Base-by-base conservation (phyloP, 2,888 invertebrate genomes). In the Meta bourneti region DNA sequence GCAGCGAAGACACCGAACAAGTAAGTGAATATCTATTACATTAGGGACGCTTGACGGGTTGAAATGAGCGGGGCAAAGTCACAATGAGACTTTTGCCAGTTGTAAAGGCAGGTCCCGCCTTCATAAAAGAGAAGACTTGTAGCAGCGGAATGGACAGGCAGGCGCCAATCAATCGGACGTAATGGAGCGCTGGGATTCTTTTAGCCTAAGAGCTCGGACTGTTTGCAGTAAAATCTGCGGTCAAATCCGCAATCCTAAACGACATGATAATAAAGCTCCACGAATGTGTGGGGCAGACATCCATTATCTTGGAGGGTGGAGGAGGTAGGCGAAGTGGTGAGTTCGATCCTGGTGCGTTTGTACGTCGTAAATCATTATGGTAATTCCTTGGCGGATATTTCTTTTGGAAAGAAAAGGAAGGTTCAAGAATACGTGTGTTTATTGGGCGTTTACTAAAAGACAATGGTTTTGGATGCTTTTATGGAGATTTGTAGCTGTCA, bases 131-230 rank as follows among this genome's bases (percentile, higher is more conserved):
- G 75, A 19, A n/a, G 34, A 19, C 51, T 16, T 78, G 13, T 51
- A 0, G 16, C 13, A 0, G 49, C 48, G 69, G 69, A 88, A 85
- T 61, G 71, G 80, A 71, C 72, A 13, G 71, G 61, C 49, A n/a
- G 87, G 87, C 87, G 87, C 80, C 87, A 88, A 88, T 88, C 87
- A 88, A 80, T 88, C 20, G 80, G 49, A 74, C 34, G 72, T 88
- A 88, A 88, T 80, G 72, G 87, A 52, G 52, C 74, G 6, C 34
- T 72, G 72, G 61, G 80, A 88, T 54, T 52, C 77, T 88, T 80
- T 80, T 72, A 88, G 34, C 11, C n/a, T 88, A 52, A 80, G 80
- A 80, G 71, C n/a, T n/a, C 19, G 51, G 34, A 61, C 54, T 52
- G 71, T 74, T 72, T 88, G 87, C 52, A 80, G 87, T 88, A 88